A percentile compares a stretch with the other conserved stretches of the same genome.
These are phyloP conservation scores for Nephrocerus scutellatus DNA, from an alignment of 2,888 invertebrate species.

Conservation along the genomic window DNA sequence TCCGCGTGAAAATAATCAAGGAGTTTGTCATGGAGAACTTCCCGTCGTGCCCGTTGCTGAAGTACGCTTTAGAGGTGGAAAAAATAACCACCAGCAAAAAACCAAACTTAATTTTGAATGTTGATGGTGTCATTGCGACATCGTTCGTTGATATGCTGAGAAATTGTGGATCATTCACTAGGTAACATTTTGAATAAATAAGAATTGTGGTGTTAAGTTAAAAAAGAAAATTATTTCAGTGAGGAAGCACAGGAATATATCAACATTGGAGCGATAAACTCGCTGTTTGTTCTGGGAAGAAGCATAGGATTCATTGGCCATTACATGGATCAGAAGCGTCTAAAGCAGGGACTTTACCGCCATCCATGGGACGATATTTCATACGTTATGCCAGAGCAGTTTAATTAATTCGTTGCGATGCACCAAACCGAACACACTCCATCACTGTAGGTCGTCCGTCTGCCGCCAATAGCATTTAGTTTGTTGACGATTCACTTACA, in stretches of 20 bases:
- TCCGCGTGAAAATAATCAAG: conserved; percentile 93
- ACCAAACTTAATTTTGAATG: conserved; percentile 98
- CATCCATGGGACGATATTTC: conserved; percentile 99
- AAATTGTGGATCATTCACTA: conserved; percentile 89
- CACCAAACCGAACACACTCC: no score
- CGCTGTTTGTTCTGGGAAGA: conserved; percentile 94
- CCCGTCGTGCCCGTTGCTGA: conserved; percentile 87
- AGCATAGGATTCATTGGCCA: conserved; percentile 99
- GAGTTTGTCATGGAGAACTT: conserved; percentile 91
- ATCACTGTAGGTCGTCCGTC: no score
- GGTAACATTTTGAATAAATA: conserved; percentile 48
- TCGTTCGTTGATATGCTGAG: conserved; percentile 95
- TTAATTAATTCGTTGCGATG: no score
- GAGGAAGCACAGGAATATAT: conserved; percentile 98
- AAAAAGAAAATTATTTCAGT: conserved; percentile 48
- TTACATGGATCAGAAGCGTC: conserved; percentile 95
- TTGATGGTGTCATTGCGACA: conserved; percentile 97
- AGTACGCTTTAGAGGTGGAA: conserved; percentile 95
- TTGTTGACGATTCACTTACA: no score
- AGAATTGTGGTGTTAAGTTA: background rate
- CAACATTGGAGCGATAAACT: conserved; percentile 95
- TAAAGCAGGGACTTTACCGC: conserved; percentile 97
- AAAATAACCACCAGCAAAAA: conserved; percentile 99
- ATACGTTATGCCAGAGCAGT: conserved; percentile 48
- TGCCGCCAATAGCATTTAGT: no score